phyloP scores from a whole-genome alignment of 1,140 invertebrate genomes.

The Ptiloglossa arizonensis region DNA sequence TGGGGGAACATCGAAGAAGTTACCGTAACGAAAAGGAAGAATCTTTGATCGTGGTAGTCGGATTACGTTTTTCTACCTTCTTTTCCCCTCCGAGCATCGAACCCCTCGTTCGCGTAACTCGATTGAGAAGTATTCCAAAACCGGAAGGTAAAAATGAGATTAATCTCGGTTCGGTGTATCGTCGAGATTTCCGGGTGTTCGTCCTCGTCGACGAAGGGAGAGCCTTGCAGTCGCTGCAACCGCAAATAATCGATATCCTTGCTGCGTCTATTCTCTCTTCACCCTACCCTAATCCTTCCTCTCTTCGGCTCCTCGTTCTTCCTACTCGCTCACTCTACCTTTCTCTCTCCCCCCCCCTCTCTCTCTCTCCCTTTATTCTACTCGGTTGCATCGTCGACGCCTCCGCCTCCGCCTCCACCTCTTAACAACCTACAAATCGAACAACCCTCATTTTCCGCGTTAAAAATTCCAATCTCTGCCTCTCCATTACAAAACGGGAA shows the following conservation, averaged over 20 bases:
- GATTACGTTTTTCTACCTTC: background rate
- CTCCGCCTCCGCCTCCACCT: background rate
- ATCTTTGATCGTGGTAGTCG: too few species aligned
- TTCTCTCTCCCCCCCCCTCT: background rate
- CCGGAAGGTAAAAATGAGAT: constrained; percentile 50
- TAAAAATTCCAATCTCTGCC: too few species aligned
- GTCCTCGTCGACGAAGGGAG: constrained; percentile 23
- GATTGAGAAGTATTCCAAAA: constrained; percentile 40
- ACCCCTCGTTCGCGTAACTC: constrained; percentile 16
- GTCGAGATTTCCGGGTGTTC: constrained; percentile 43
- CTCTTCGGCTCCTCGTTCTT: background rate
- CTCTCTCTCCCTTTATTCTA: background rate
- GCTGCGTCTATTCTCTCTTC: constrained; percentile 54
- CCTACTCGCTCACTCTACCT: background rate
- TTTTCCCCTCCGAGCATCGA: background rate
- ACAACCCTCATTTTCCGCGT: background rate
- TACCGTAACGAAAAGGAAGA: too few species aligned
- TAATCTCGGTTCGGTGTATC: constrained; percentile 42
- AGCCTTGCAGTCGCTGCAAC: constrained; percentile 57
- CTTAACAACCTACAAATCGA: constrained; percentile 18
- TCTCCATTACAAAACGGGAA: too few species aligned
- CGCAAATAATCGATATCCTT: constrained; percentile 72
- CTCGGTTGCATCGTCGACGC: constrained; percentile 5
- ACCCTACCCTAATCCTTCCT: constrained; percentile 27
- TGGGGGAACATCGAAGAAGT: too few species aligned